Evolutionary conservation across 2,888 invertebrate species (phyloP).

Genomic region (Villa cingulata): DNA sequence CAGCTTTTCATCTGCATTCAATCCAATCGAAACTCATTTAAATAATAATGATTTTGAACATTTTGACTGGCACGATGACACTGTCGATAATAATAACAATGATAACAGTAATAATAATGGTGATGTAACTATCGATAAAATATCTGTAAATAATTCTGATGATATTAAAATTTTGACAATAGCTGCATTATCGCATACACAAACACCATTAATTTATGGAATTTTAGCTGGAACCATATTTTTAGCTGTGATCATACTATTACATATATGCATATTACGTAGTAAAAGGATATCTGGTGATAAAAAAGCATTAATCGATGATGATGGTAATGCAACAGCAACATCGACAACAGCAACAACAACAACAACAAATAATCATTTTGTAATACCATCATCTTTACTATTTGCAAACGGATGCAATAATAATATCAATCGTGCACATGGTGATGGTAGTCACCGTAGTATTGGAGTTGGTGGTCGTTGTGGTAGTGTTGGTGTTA

Average conservation of each 20-base stretch:
- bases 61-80: neutral
- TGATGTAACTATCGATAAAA: conserved; percentile 11
- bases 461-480: neutral
- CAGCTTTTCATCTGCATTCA: too few relatives aligned
- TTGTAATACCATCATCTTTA: neutral
- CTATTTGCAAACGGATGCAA: neutral
- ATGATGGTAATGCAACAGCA: conserved; percentile 12
- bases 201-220: conserved; percentile 23
- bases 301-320: conserved; percentile 23
- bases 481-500: neutral
- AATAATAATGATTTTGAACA: neutral
- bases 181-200: conserved; percentile 20
- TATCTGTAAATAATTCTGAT: conserved; percentile 16
- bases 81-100: neutral
- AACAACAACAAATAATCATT: too few relatives aligned
- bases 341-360: too few relatives aligned
- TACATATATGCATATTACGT: conserved; percentile 19
- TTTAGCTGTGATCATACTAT: conserved; percentile 18
- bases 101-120: neutral
- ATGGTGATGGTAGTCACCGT: too few relatives aligned
- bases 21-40: neutral
- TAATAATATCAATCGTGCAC: neutral
- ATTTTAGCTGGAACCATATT: conserved; percentile 21
- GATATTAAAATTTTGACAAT: conserved; percentile 20
- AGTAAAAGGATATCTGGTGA: conserved; percentile 19